Evolutionary conservation across 2,797 vertebrate genomes (phyloP).

Genomic region (Cottoperca gobio): DNA sequence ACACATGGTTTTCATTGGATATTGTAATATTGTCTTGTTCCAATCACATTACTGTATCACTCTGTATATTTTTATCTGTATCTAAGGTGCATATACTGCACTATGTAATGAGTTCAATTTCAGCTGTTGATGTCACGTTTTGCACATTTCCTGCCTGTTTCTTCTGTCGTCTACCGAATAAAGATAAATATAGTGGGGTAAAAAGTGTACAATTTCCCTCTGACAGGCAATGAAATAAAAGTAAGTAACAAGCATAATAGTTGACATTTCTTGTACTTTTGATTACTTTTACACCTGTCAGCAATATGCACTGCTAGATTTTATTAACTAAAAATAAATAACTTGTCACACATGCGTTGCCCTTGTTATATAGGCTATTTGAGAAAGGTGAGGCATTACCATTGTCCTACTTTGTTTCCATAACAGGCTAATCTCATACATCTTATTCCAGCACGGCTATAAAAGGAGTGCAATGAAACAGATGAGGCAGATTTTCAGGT

Average conservation of each 20-base stretch:
- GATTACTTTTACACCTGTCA: background rate
- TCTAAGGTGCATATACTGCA: no score
- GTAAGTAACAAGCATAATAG: background rate
- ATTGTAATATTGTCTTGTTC: background rate
- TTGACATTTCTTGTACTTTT: background rate
- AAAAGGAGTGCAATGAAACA: conserved; percentile 26
- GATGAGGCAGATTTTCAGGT: conserved; percentile 17
- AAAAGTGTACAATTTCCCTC: background rate
- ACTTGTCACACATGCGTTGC: conserved; percentile 20
- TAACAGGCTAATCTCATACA: conserved; percentile 31
- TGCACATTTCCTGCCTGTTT: background rate
- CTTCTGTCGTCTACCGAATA: background rate
- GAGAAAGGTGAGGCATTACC: conserved; percentile 33
- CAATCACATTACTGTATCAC: background rate
- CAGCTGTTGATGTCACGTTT: background rate
- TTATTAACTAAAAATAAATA: conserved; percentile 26
- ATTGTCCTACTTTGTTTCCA: conserved; percentile 60
- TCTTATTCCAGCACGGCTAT: conserved; percentile 35
- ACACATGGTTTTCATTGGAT: background rate
- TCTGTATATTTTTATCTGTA: no score
- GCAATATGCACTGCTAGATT: background rate
- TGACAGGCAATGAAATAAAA: background rate
- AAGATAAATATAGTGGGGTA: background rate
- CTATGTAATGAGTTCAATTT: no score
- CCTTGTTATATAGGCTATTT: conserved; percentile 30